Conservation (phyloP, 2,888 invertebrate species). For the Drosophila prostipennis region DNA sequence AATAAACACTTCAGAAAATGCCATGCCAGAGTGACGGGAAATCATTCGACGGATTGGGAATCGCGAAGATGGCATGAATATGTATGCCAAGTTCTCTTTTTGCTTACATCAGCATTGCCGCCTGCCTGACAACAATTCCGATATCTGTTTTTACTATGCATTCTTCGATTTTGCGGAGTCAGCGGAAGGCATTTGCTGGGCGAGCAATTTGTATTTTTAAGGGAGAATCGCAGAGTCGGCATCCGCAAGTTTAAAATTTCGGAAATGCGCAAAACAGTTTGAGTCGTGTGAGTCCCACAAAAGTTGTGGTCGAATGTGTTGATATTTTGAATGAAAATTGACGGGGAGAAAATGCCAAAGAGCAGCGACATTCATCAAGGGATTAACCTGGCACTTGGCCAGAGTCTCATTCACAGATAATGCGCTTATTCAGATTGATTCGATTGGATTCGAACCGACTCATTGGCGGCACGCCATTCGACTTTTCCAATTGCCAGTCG, state of each 20-base stretch:
- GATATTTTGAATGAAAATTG: constrained; percentile 24
- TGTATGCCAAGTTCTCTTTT: constrained; percentile 36
- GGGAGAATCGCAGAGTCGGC: constrained; percentile 10
- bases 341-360: constrained; percentile 64
- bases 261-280: constrained; percentile 31
- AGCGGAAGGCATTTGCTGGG: constrained; percentile 23
- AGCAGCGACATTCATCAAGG: constrained; percentile 62
- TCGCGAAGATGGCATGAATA: constrained; percentile 19
- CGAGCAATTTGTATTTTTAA: constrained; percentile 17
- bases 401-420: constrained; percentile 27
- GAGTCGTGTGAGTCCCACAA: background rate
- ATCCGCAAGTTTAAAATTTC: constrained; percentile 58
- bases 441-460: constrained; percentile 3
- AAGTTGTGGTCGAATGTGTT: background rate
- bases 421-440: constrained; percentile 17
- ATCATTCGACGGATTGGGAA: constrained; percentile 10
- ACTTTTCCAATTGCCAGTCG: constrained; percentile 19
- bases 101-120: constrained; percentile 31
- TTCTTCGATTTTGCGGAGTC: constrained; percentile 28
- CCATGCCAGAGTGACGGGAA: constrained; percentile 1
- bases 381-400: constrained; percentile 44
- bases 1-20: constrained; percentile 62
- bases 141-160: constrained; percentile 9
- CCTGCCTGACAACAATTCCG: constrained; percentile 18
- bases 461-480: constrained; percentile 32